These are phyloP conservation scores for Junonia oenone DNA, from an alignment of 2,888 invertebrate genomes.

Conservation along the genomic window DNA sequence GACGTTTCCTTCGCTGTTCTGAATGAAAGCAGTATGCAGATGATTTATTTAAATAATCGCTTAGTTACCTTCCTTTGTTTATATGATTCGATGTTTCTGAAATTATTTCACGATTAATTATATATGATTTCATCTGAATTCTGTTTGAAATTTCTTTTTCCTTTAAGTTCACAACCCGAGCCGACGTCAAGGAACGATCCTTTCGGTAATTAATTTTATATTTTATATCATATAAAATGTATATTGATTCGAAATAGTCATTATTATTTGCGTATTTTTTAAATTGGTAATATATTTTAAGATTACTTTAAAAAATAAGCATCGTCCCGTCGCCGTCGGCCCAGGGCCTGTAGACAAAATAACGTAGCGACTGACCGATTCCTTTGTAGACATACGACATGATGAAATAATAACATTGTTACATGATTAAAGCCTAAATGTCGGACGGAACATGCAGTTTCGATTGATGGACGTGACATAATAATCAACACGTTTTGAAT, in stretches of 20 bases:
- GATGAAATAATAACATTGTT: too few relatives aligned
- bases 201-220: constrained; percentile 18
- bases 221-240: constrained; percentile 1
- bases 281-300: background rate
- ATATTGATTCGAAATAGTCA: background rate
- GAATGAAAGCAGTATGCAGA: constrained; percentile 19
- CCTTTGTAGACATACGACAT: too few relatives aligned
- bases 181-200: constrained; percentile 19
- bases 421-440: too few relatives aligned
- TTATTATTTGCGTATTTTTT: background rate
- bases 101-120: constrained; percentile 5
- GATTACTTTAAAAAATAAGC: background rate
- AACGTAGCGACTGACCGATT: too few relatives aligned
- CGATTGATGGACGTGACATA: too few relatives aligned
- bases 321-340: background rate
- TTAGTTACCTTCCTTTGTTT: background rate
- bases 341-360: background rate
- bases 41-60: constrained; percentile 13
- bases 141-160: constrained; percentile 19
- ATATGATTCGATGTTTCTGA: background rate
- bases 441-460: too few relatives aligned
- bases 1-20: constrained; percentile 8
- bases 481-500: too few relatives aligned
- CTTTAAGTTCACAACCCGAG: constrained; percentile 21
- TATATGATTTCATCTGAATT: constrained; percentile 19